Conservation (phyloP, 2,888 invertebrate species). For the Hydroisotoma schaefferi region DNA sequence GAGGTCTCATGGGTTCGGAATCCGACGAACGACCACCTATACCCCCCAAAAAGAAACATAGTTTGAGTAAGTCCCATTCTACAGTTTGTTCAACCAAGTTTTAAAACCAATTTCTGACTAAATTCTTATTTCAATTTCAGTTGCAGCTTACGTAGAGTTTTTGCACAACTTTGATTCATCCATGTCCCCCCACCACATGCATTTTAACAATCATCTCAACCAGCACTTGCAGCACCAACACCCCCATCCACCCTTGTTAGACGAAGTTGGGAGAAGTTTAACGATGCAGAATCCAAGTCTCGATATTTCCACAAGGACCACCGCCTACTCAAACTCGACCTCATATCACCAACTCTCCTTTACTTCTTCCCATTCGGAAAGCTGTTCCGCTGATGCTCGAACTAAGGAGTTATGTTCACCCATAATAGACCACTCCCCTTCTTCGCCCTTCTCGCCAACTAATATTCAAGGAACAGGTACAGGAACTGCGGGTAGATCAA, state of each 20-base stretch:
- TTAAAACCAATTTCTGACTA: not conserved
- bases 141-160: conserved; percentile 48
- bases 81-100: not conserved
- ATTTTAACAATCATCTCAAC: conserved; percentile 45
- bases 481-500: too few species aligned
- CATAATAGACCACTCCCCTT: too few species aligned
- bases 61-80: conserved; percentile 55
- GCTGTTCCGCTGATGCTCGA: too few species aligned
- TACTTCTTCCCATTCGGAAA: conserved; percentile 12
- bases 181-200: conserved; percentile 38
- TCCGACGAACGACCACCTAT: conserved; percentile 72
- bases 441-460: too few species aligned
- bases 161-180: conserved; percentile 48
- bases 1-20: conserved; percentile 52
- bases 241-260: not conserved
- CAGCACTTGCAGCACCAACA: conserved; percentile 31
- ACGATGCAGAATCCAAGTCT: conserved; percentile 40
- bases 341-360: conserved; percentile 6
- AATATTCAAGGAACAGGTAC: too few species aligned
- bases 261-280: conserved; percentile 29
- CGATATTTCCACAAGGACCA: not conserved
- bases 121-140: conserved; percentile 29
- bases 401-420: too few species aligned
- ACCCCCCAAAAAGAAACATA: conserved; percentile 89
- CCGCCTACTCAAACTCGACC: not conserved